Evolutionary conservation across 2,888 invertebrate genomes (phyloP), one percentile per base, ranked within the genome.

Genomic region (Arrhopalites spinosus): DNA sequence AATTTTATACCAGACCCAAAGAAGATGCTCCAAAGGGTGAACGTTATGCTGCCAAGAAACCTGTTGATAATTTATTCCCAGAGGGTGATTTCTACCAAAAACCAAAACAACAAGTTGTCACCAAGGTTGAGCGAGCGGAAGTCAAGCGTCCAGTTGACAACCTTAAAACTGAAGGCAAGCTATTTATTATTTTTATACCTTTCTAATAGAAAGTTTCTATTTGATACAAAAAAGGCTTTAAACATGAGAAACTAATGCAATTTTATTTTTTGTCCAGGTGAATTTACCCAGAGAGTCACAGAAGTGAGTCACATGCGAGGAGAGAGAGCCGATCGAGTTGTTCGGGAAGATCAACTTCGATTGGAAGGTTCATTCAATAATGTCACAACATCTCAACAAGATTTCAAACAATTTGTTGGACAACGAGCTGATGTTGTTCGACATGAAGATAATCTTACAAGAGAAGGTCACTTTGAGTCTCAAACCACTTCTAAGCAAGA

Each of bases 301-400:
- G 78, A 76, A 43, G 74, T 73, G 61, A 63, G 76, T 66, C 74
- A 77, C 59, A 15, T 63, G 36, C 74, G 80, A 69, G 82, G 87
- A 81, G 85, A 87, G 80, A 80, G 87, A 75, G 86, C 83, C 0
- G 80, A 84, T 11, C 83, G 82, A 0, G 84, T 85, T 23, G 84
- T 82, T 71, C 85, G 85, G 0, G 84, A 86, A 75, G 89, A 89
- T 80, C 89, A 89, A 81, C 84, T 89, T 0, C 88, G 87, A 83
- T 87, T 89, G 85, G 90, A 90, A 84, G 90, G 90, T 7, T 87
- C 86, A 83, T 89, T 90, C 85, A 63, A 74, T 2, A 71, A 77
- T 56, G 36, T 45, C 20, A 77, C 81, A n/a, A 79, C 77, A 20
- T 50, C 76, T 43, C 70, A 77, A 45, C 64, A 77, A 61, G 78